Base-by-base conservation (phyloP, 2,797 vertebrate genomes). In the Sphaeramia orbicularis region DNA sequence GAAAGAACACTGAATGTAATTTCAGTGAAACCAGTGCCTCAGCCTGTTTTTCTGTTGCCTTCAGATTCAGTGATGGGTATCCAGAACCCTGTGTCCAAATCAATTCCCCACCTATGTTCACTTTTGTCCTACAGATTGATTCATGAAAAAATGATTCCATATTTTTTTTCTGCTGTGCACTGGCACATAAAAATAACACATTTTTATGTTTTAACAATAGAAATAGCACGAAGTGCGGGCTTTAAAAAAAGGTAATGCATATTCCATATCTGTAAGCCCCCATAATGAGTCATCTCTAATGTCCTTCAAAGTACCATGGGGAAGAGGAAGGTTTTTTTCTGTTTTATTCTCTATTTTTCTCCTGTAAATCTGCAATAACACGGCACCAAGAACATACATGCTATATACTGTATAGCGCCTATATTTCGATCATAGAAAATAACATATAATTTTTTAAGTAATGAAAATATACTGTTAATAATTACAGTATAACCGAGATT, bases 121-220 rank as follows among this genome's bases (percentile, higher is more conserved):
- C 86, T 91, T 88, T 87, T 78, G 86, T 86, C 68, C 73, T 75
- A 80, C 77, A 80, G 85, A 89, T 87, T 87, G 84, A 89, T 61
- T 88, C 87, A 90, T 91, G 80, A 90, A 88, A 90, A 88, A 88
- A 87, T 85, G 66, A 90, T 88, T 73, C 55, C 35, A 5, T 30
- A 14, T 56, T 63, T 76, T 60, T 56, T 61, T 65, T 50, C 73
- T n/a, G 16, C 49, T 6, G 57, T 51, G 64, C 48, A 42, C 21
- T 2, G 21, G 63, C 35, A 65, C 69, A 63, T 84, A 71, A 54
- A 80, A 84, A 80, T 55, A 78, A 70, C 62, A 71, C 68, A 65
- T 79, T 77, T 52, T 75, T 84, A 80, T 53, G 41, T 69, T 83
- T 87, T 65, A 83, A 74, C 75, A 78, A 40, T 78, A 63, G 54